Percentiles rank a stretch among this genome's conserved stretches.
These are phyloP conservation scores for Coelogynopora nodosa DNA, from an alignment of 2,888 invertebrate genomes.

Conservation along the genomic window DNA sequence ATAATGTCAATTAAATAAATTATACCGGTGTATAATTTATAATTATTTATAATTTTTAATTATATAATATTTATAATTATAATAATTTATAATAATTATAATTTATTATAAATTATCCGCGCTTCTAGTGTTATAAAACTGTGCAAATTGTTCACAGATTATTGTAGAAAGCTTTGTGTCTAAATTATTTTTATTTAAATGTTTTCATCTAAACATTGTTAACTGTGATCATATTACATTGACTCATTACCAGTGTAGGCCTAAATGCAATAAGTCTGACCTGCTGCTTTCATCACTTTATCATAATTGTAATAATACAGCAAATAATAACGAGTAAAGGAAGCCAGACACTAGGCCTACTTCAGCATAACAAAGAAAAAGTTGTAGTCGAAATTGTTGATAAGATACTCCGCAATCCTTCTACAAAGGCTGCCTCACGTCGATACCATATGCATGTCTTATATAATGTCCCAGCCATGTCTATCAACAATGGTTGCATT, in stretches of 20 bases:
- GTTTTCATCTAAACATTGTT: background rate
- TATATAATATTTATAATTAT: too few relatives aligned
- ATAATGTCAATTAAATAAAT: too few relatives aligned
- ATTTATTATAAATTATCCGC: too few relatives aligned
- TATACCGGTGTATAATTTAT: too few relatives aligned
- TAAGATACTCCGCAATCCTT: background rate
- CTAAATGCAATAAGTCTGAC: background rate
- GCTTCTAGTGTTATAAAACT: too few relatives aligned
- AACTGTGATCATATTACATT: background rate
- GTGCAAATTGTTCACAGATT: too few relatives aligned
- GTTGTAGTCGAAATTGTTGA: constrained; percentile 10
- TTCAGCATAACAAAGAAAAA: constrained; percentile 16
- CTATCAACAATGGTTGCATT: constrained; percentile 3
- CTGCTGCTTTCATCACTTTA: background rate
- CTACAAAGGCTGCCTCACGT: background rate
- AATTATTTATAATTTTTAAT: too few relatives aligned
- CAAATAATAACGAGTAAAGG: constrained; percentile 2
- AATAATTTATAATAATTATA: too few relatives aligned
- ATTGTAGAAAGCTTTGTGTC: too few relatives aligned
- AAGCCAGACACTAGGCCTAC: constrained; percentile 5
- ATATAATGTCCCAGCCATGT: background rate
- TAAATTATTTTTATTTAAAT: too few relatives aligned
- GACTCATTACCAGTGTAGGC: background rate
- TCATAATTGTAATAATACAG: background rate
- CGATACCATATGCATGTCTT: background rate